Base-by-base conservation (phyloP, 1,140 invertebrate species). In the Leptopilina clavipes region DNA sequence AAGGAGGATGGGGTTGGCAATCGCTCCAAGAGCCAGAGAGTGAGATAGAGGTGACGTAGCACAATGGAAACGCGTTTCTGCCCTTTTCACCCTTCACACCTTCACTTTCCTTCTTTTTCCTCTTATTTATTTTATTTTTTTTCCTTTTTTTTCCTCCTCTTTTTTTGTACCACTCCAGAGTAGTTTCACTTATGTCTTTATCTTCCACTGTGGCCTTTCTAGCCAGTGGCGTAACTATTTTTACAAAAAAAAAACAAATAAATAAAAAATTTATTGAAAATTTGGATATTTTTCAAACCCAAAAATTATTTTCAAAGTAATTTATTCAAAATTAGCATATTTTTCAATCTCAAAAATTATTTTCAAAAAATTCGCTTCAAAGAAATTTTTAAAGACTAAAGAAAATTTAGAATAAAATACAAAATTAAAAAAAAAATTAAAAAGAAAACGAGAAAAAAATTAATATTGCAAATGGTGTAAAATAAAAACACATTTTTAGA, bases 31-130 rank as follows among this genome's bases (percentile, higher is more conserved):
- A 83, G 72, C 73, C 25, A 31, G 5, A 31, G 25, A 31, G 25
- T 2, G 25, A 31, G 5, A 31, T 1, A 77, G 72, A 83, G 76
- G 74, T 82, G 76, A 78, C 75, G 76, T 70, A 48, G 72, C 70
- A 71, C 80, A 76, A 81, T 73, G 75, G 80, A 54, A 48, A 77
- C 74, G 76, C 71, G 76, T 77, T 76, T 76, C 37, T 43, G 48
- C 56, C 45, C 25, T 18, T 40, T 59, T 25, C 56, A 59, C 56
- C 56, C 56, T 25, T 14, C 52, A 56, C 19, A 54, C n/a, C n/a
- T 54, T 54, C 54, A 56, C 18, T 6, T 25, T 56, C 54, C 17
- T 19, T 11, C 18, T 11, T 11, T 22, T 11, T 8, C 10, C 10
- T 45, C 14, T 45, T 14, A n/a, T 45, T 45, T 45, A 1, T 45